Evolutionary conservation across 2,888 invertebrate genomes (phyloP), one percentile per base, ranked within the genome.

Genomic region (Dexiosoma caninum): DNA sequence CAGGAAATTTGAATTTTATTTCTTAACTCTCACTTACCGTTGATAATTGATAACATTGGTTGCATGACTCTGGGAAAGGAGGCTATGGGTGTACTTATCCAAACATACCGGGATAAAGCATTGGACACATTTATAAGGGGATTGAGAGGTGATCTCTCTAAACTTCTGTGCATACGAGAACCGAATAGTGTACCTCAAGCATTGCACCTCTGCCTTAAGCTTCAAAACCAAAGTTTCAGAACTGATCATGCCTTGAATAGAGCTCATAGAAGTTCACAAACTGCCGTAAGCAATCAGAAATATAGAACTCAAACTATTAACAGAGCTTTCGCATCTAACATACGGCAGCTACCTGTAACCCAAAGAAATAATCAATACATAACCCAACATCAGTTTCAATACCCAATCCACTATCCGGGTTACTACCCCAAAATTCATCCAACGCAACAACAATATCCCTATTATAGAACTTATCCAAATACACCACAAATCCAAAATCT

Each of bases 1-100:
- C 80, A 76, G 40, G 14, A 49, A 0, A 72, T 78, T 4, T 66
- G n/a, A n/a, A n/a, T n/a, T n/a, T n/a, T n/a, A n/a, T n/a, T n/a
- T n/a, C n/a, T n/a, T n/a, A n/a, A 79, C 35, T 53, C 51, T 0
- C 64, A 75, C 12, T 19, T 75, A 0, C 70, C 79, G 9, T 8
- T 49, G 2, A 51, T 51, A 3, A 30, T 51, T 14, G 14, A 30
- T 9, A 51, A 51, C 5, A 30, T 51, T 1, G 6, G 27, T 0
- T 51, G 27, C 14, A 27, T 51, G 30, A 30, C 27, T 8, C 27
- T 51, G 1, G 30, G 51, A 2, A 30, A 12, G 12, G 59, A 40
- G 5, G 40, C 59, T 3, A 59, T 59, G 23, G 23, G 23, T 10
- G 32, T 4, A 8, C 16, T 51, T 2, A 51, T 27, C 6, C 49